Evolutionary conservation across 2,113 vertebrate genomes (phyloP), one percentile per base, ranked within the genome.

Genomic region (Tympanuchus pallidicinctus): DNA sequence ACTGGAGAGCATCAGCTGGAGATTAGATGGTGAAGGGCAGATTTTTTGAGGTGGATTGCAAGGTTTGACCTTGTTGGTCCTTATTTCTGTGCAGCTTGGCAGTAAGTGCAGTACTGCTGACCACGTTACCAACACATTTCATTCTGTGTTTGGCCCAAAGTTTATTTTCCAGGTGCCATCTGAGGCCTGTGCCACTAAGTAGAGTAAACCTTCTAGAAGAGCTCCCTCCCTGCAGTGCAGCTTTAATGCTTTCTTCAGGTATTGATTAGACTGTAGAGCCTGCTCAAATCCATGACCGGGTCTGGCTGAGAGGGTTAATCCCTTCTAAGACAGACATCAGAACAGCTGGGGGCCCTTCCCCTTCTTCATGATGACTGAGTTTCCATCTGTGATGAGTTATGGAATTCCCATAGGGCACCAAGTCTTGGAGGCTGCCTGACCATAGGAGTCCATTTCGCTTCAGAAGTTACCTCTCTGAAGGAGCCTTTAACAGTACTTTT

Each of bases 351-450:
- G 43, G 10, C 34, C 59, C 54, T 82, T 11, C 43, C 43, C 40
- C 25, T 56, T 73, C 43, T 59, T 90, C 73, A 84, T 89, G 66
- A 34, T 87, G 89, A 40, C 85, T 82, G 59, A 13, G 13, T 65
- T n/a, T 65, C 89, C 82, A 54, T 87, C 91, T 94, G 78, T 69
- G 71, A 15, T 43, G 87, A 88, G 65, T 89, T 67, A 78, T 36
- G 38, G 59, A 79, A 85, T 93, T 85, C 93, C 87, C 91, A 30
- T 11, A 48, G 82, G 87, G 27, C 36, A 65, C 20, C 17, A 47
- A 61, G 22, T 54, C 40, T 72, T 65, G n/a, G 43, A 91, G 71
- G 28, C 47, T 86, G 90, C 22, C 30, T 64, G 32, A 69, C 61
- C 45, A 64, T 57, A 65, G 75, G 59, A 82, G 54, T 47, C 30